These are phyloP conservation scores for Scelioninae gen. 1 DNA, from an alignment of 2,888 invertebrate genomes.

Conservation along the genomic window DNA sequence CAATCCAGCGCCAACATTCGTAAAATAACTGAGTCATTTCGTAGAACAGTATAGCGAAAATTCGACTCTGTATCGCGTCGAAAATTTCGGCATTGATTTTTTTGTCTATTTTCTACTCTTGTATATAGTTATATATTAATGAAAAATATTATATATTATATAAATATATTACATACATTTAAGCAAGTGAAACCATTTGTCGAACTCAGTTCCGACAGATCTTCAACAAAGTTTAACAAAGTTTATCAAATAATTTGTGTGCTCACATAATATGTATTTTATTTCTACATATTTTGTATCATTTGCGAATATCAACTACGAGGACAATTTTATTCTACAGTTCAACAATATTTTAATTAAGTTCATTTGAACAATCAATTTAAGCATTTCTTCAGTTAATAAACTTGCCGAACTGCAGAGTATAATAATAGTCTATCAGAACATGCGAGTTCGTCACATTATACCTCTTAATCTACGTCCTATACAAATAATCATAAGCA, in stretches of 20 bases:
- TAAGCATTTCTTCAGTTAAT: neutral
- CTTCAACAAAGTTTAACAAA: slow-evolving; percentile 19
- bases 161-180: slow-evolving; percentile 65
- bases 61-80: slow-evolving; percentile 53
- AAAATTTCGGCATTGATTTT: slow-evolving; percentile 41
- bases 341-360: slow-evolving; percentile 3
- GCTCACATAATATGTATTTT: too few relatives aligned
- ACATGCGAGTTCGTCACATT: slow-evolving; percentile 22
- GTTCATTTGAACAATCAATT: slow-evolving; percentile 1
- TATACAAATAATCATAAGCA: slow-evolving; percentile 32
- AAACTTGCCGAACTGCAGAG: slow-evolving; percentile 19
- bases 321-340: slow-evolving; percentile 17
- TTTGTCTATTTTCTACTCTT: slow-evolving; percentile 73
- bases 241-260: slow-evolving; percentile 22
- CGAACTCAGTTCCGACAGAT: slow-evolving; percentile 16
- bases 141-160: slow-evolving; percentile 57
- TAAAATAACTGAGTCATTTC: slow-evolving; percentile 54
- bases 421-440: slow-evolving; percentile 3
- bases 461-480: slow-evolving; percentile 53
- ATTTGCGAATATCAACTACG: slow-evolving; percentile 11
- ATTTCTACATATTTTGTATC: slow-evolving; percentile 25
- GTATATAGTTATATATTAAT: slow-evolving; percentile 72
- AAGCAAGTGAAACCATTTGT: slow-evolving; percentile 44
- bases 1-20: slow-evolving; percentile 53
- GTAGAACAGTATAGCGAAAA: slow-evolving; percentile 22